Conservation (phyloP, 1,140 invertebrate genomes). For the Holcopasites calliopsidis region DNA sequence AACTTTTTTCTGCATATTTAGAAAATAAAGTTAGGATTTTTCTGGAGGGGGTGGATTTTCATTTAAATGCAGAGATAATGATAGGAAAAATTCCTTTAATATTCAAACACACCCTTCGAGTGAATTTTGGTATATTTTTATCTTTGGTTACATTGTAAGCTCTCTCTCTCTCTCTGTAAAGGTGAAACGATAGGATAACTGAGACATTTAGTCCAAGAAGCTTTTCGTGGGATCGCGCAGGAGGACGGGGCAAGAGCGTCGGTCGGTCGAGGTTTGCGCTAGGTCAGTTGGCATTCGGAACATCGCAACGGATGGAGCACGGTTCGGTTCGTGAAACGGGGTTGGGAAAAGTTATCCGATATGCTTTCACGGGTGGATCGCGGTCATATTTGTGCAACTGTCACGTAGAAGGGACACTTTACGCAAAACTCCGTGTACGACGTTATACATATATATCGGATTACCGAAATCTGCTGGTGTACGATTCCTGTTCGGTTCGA, state of each 20-base stretch:
- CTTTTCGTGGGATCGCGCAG: background rate
- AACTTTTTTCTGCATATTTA: no score
- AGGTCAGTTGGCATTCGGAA: background rate
- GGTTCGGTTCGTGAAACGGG: background rate
- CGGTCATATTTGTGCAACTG: constrained; percentile 43
- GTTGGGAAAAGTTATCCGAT: constrained; percentile 33
- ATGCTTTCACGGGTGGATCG: constrained; percentile 28
- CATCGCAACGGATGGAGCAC: background rate
- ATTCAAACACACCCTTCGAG: no score
- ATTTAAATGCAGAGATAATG: no score
- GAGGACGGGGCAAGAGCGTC: no score
- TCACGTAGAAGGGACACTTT: constrained; percentile 30
- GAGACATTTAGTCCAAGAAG: no score
- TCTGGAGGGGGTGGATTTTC: no score
- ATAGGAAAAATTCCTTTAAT: no score
- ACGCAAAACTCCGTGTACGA: background rate
- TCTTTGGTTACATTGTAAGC: no score
- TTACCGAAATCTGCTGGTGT: constrained; percentile 48
- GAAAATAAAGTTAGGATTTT: no score
- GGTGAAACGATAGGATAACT: no score
- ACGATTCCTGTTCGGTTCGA: constrained; percentile 41
- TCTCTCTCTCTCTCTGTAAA: no score
- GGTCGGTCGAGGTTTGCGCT: constrained; percentile 4
- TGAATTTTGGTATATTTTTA: no score
- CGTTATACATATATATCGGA: constrained; percentile 38